Evolutionary conservation across 1,140 invertebrate genomes (phyloP), one percentile per base, ranked within the genome.

Genomic region (Drosophila gunungcola): DNA sequence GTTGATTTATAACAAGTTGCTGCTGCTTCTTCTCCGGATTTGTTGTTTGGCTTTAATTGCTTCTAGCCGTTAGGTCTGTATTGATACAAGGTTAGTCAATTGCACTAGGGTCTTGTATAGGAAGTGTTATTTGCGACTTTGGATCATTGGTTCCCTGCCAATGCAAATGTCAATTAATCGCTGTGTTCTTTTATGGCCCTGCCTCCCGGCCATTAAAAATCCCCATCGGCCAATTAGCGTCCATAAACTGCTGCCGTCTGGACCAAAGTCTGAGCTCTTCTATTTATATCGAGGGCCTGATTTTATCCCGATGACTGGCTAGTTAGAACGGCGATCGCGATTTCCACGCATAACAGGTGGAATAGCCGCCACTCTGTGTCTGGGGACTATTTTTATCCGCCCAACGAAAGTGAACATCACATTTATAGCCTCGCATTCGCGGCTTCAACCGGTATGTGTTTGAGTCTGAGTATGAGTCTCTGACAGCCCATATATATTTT

Each of bases 1-100:
- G 69, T 72, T 74, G 57, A 78, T 72, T 88, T 88, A 88, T 88
- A 88, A 83, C 83, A 88, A 88, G 83, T 88, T 80, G 83, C 64
- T 62, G 64, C 43, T 48, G 49, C 68, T 36, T 56, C 68, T 72
- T 72, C 65, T 72, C 46, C 54, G 16, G 52, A 49, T 80, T 80
- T 67, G 83, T 62, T 83, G 75, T 73, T 69, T 79, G 56, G 61
- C 25, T 83, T 82, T 86, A 82, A 86, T 88, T 86, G 83, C 65
- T 69, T 57, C 46, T 72, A 55, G 84, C 83, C 83, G 83, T 86
- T 86, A 88, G 78, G 76, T 60, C 61, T 81, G 61, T 78, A 70
- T 83, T 54, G 72, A 55, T 25, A 79, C 83, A 86, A 88, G 83
- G 83, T 83, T 83, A 82, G 43, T 38, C 67, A 63, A 64, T 83